Evolutionary conservation across 2,888 invertebrate genomes (phyloP), one percentile per base, ranked within the genome.

Genomic region (Eumacrocentrus americanus): DNA sequence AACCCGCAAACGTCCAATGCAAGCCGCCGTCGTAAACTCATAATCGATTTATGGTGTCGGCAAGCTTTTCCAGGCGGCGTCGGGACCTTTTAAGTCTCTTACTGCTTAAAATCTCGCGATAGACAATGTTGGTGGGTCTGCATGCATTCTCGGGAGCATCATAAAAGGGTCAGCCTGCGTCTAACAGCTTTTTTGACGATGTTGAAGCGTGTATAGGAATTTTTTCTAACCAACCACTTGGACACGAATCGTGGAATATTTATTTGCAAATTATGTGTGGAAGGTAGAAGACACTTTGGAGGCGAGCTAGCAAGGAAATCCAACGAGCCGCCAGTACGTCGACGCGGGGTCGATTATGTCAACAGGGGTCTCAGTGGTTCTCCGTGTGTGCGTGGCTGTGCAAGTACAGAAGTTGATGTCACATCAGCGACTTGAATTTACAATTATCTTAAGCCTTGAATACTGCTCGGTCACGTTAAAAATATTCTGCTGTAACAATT

Each of bases 11-110:
- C 20, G 1, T 37, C 3, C 34, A 14, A 51, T 42, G 18, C 42
- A 12, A 11, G 16, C 18, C 52, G 60, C 58, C 35, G 64, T 63
- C 64, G 63, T 76, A 77, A 76, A 77, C 69, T 70, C 63, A 77
- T 77, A 71, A 77, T 77, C 75, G 73, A 75, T 77, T 75, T 77
- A 77, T 66, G 68, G 68, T 40, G 55, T 68, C 71, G 72, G 70
- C 62, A 46, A 60, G 59, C 63, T 66, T 56, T 65, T 37, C 56
- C 48, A 63, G 58, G 23, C 47, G 40, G 23, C 40, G 34, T 37
- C 25, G 6, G 23, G n/a, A 4, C 20, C 20, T 51, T 50, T 48
- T 34, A 6, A 16, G 9, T 6, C 6, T 59, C 51, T 47, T 47
- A n/a, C 23, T 35, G 25, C 29, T 23, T 11, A 29, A 29, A 29